These are phyloP conservation scores for Acanthosoma haemorrhoidale DNA, from an alignment of 2,888 invertebrate genomes.

Conservation along the genomic window DNA sequence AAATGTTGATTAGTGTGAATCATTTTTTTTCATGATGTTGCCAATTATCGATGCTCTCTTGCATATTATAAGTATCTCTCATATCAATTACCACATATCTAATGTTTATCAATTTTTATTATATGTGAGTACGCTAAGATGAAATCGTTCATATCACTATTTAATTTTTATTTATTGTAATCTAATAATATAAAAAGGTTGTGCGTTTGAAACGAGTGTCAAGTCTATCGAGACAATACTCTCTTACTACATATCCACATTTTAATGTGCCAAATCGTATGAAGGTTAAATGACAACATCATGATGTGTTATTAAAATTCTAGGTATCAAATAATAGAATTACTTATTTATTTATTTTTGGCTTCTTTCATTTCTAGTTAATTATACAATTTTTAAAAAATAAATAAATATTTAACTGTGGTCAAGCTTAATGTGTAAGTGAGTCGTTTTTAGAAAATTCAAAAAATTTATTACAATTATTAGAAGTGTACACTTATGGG, in stretches of 20 bases:
- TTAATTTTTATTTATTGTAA: constrained; percentile 6
- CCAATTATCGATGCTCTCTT: constrained; percentile 31
- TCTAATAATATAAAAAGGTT: constrained; percentile 1
- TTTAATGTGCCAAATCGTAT: constrained; percentile 35
- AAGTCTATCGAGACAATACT: constrained; percentile 22
- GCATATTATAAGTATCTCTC: not conserved
- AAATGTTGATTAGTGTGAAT: constrained; percentile 13
- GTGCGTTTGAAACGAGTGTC: constrained; percentile 17
- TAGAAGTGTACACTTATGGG: constrained; percentile 31
- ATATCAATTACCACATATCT: constrained; percentile 26
- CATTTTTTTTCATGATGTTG: constrained; percentile 37
- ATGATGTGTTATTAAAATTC: constrained; percentile 24
- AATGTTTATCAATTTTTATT: constrained; percentile 15
- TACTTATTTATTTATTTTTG: constrained; percentile 18
- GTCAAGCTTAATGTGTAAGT: constrained; percentile 30
- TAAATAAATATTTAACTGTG: constrained; percentile 24
- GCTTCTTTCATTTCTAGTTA: constrained; percentile 28
- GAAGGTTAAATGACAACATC: constrained; percentile 37
- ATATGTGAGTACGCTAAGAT: not conserved
- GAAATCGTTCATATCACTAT: constrained; percentile 9
- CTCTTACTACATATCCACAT: constrained; percentile 22
- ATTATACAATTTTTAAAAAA: constrained; percentile 9
- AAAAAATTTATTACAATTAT: constrained; percentile 28
- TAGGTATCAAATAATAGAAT: constrained; percentile 24
- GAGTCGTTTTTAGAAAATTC: constrained; percentile 27